Evolutionary conservation across 1,140 invertebrate species (phyloP).

Genomic region (Hycleus cichorii): DNA sequence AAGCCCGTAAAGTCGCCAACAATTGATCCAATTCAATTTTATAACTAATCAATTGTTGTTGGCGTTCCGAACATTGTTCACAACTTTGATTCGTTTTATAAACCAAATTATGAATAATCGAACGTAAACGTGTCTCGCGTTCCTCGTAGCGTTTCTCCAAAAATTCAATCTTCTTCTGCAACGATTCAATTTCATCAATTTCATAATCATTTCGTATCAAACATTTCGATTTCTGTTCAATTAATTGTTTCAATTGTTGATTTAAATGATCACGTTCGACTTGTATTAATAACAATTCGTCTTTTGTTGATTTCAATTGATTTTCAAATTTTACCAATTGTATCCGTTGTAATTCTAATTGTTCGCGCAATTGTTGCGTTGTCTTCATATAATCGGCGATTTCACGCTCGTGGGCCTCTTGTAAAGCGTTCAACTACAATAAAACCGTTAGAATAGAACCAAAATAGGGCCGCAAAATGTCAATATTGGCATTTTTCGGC

Average conservation of each 20-base stretch:
- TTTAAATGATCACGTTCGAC: conserved; percentile 54
- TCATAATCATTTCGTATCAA: neutral
- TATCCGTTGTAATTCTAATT: conserved; percentile 48
- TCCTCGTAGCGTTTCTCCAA: conserved; percentile 42
- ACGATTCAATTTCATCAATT: conserved; percentile 15
- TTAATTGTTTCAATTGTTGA: conserved; percentile 29
- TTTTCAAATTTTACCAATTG: conserved; percentile 49
- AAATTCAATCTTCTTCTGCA: conserved; percentile 32
- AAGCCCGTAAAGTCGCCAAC: conserved; percentile 33
- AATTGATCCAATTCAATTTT: conserved; percentile 40
- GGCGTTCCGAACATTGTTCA: conserved; percentile 37
- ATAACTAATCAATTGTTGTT: conserved; percentile 39
- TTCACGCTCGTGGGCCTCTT: conserved; percentile 70
- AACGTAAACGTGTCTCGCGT: conserved; percentile 38
- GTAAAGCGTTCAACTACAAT: conserved; percentile 60
- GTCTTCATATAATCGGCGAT: conserved; percentile 53
- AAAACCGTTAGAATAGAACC: conserved; percentile 2
- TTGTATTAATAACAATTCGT: conserved; percentile 48
- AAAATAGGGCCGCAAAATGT: neutral
- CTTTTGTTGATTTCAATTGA: conserved; percentile 47
- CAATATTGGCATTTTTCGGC: too few relatives aligned
- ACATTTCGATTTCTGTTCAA: neutral
- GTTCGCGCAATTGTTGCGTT: conserved; percentile 47
- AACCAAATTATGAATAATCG: conserved; percentile 37
- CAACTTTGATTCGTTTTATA: conserved; percentile 38